Evolutionary conservation across 2,797 vertebrate species (phyloP), one percentile per base, ranked within the genome.

Genomic region (Harpagifer antarcticus): DNA sequence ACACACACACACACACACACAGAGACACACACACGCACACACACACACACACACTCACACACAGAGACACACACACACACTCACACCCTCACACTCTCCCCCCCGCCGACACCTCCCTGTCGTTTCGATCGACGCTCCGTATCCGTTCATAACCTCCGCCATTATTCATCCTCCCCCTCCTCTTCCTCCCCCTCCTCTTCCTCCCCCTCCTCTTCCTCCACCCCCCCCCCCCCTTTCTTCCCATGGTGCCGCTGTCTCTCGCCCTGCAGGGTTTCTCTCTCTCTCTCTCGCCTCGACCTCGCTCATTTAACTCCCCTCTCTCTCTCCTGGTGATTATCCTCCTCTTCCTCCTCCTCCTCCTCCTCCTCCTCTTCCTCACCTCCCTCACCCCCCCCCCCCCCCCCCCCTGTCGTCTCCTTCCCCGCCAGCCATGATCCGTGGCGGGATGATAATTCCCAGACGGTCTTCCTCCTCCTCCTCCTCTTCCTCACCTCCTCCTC

Each of bases 341-440:
- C 72, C 76, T 85, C 50, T 79, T 79, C 86, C 69, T 79, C 47
- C 57, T 79, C 79, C 78, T 72, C 82, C 72, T 45, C n/a, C 6
- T 15, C 57, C 64, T 47, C n/a, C 49, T 9, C 20, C 82, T 72
- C 79, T 74, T 84, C 60, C 50, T 79, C 77, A 86, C 85, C 86
- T 91, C 90, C 91, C 91, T 91, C n/a, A n/a, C 83, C 77, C 82
- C 79, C 72, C 72, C 77, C 82, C 79, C 72, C 72, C 27, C 71
- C 17, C 74, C 60, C 67, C 78, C 83, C 71, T 74, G 82, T 76
- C 76, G 72, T 89, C 87, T 88, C 81, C 88, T 85, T 88, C 88
- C 90, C 92, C 90, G 89, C 92, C 91, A 92, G 91, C 89, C 92
- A 92, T 93, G 91, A 90, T 92, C 90, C 90, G 89, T 91, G 91